Conservation (phyloP, 2,113 vertebrate genomes). For the Anhinga anhinga region DNA sequence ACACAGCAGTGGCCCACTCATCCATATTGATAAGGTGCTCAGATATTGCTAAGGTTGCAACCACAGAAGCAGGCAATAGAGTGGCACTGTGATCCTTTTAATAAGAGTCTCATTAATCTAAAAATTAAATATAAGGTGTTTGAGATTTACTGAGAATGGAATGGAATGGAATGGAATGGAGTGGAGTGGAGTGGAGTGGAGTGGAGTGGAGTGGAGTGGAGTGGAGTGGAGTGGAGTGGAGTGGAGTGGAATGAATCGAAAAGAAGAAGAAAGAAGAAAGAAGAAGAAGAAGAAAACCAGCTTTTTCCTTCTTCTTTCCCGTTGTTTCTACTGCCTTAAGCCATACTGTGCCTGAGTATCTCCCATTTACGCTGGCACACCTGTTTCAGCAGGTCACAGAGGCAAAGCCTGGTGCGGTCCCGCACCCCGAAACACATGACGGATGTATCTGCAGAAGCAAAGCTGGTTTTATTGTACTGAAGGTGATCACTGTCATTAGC, state of each 20-base stretch:
- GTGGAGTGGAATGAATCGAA: background rate
- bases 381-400: background rate
- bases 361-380: background rate
- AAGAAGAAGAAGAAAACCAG: background rate
- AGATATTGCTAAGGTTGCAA: background rate
- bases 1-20: background rate
- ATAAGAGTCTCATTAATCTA: background rate
- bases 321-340: background rate
- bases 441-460: background rate
- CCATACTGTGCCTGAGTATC: background rate
- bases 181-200: background rate
- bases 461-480: background rate
- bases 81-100: background rate
- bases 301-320: background rate
- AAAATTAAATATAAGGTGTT: background rate
- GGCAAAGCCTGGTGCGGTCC: background rate
- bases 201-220: no score
- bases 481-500: background rate
- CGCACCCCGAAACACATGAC: fast-evolving
- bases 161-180: no score
- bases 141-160: background rate
- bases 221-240: no score
- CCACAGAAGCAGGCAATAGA: background rate
- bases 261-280: background rate
- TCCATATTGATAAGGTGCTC: background rate